phyloP scores from a whole-genome alignment of 2,113 vertebrate species.

The Pristiophorus japonicus region DNA sequence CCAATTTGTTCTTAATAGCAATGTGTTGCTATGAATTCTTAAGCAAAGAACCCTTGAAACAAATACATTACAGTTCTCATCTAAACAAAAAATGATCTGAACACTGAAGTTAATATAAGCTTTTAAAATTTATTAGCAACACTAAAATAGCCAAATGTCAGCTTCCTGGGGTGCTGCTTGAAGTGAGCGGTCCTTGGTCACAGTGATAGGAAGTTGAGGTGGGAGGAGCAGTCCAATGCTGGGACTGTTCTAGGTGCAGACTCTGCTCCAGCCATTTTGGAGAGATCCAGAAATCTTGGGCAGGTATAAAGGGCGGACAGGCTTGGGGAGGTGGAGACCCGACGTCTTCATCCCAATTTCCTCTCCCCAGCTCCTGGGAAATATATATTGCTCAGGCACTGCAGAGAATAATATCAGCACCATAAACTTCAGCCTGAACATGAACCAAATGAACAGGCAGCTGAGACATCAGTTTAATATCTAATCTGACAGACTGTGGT shows the following conservation, averaged over 20 bases:
- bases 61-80: no score
- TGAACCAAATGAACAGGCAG: not conserved
- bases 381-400: not conserved
- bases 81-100: not conserved
- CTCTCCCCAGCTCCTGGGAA: not conserved
- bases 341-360: not conserved
- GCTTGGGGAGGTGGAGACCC: not conserved
- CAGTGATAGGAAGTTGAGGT: not conserved
- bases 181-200: not conserved
- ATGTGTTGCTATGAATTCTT: no score
- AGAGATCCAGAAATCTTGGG: not conserved
- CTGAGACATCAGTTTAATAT: not conserved
- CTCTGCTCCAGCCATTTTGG: not conserved
- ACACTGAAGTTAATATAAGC: not conserved
- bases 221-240: not conserved
- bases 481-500: not conserved
- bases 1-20: no score
- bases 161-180: not conserved
- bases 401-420: not conserved
- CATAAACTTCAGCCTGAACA: not conserved
- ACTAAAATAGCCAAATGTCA: not conserved
- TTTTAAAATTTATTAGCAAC: not conserved
- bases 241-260: not conserved
- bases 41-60: no score
- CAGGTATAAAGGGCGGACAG: not conserved